phyloP scores from a whole-genome alignment of 1,140 invertebrate species.

The Drosophila sproati region DNA sequence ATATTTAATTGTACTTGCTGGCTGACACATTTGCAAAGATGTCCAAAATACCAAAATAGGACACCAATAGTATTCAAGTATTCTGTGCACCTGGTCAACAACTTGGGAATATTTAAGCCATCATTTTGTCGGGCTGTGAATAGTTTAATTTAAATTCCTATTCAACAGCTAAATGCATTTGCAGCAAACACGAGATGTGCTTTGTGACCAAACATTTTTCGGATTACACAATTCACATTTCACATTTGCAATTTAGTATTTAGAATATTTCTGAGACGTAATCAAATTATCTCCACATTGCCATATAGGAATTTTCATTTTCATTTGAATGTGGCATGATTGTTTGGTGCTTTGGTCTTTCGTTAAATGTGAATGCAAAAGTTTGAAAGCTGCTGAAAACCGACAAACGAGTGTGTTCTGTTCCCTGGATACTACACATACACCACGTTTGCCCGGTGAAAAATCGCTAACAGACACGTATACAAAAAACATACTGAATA shows the following conservation, averaged over 20 bases:
- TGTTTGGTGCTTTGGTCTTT: constrained; percentile 1
- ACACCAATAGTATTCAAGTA: neutral
- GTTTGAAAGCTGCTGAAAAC: neutral
- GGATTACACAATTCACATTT: constrained; percentile 22
- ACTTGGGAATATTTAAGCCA: neutral
- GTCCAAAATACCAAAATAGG: constrained; percentile 44
- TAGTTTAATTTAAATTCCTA: constrained; percentile 75
- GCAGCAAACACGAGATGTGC: constrained; percentile 13
- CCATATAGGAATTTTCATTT: constrained; percentile 23
- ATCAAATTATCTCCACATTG: constrained; percentile 38
- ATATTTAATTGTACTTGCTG: constrained; percentile 77
- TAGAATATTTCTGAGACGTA: constrained; percentile 17
- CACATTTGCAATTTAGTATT: constrained; percentile 25
- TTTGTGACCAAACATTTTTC: constrained; percentile 36
- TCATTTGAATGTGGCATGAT: constrained; percentile 38
- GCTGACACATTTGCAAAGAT: constrained; percentile 50
- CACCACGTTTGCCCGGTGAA: neutral
- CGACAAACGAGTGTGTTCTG: neutral
- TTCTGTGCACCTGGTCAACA: neutral
- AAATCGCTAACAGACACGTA: neutral
- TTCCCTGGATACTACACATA: constrained; percentile 15
- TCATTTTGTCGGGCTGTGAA: constrained; percentile 42
- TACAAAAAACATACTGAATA: neutral
- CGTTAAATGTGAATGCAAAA: constrained; percentile 15
- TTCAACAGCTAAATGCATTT: constrained; percentile 51